Base-by-base conservation (phyloP, 2,888 invertebrate species). In the Ornithoptera alexandrae region DNA sequence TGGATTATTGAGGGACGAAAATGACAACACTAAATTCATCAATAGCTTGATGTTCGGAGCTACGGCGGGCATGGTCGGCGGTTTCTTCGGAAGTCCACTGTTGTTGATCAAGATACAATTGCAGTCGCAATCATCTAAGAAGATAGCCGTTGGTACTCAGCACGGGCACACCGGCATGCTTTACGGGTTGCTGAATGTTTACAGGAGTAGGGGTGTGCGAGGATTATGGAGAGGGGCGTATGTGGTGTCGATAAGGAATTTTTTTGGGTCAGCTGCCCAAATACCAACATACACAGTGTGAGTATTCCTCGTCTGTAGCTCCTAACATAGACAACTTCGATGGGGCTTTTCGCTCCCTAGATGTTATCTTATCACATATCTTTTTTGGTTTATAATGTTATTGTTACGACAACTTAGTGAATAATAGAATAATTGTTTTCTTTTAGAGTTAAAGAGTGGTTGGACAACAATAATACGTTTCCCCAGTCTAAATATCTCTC, bases 381-480 rank as follows among this genome's bases (percentile, higher is more conserved):
- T 46, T 46, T 46, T 39, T 10, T 39, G 30, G 30, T 30, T 30
- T 5, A 30, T 30, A 30, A 30, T 30, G 30, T 3, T 30, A 30
- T 46, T 15, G 12, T 46, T 12, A 46, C 46, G 46, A 10, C 7
- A 42, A 15, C 15, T 46, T 15, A 46, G 15, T 46, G 46, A 12
- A 46, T 17, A 46, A 39, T 46, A 46, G 15, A 46, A 10, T 8
- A 15, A 15, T 46, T 46, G 46, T 46, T 46, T n/a, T 56, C 8
- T 56, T 56, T 20, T n/a, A 56, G 56, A 7, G 6, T 10, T 8
- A 56, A 56, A 20, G 56, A 56, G 10, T 56, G 56, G 56, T 8
- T 56, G 56, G 56, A 56, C n/a, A 20, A n/a, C 18, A n/a, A 56
- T 56, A n/a, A 56, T n/a, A 20, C n/a, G 56, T 56, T 56, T n/a